A percentile compares a stretch with the other conserved stretches of the same genome.
Evolutionary conservation across 1,140 invertebrate species (phyloP).

Genomic region (Orius laevigatus): DNA sequence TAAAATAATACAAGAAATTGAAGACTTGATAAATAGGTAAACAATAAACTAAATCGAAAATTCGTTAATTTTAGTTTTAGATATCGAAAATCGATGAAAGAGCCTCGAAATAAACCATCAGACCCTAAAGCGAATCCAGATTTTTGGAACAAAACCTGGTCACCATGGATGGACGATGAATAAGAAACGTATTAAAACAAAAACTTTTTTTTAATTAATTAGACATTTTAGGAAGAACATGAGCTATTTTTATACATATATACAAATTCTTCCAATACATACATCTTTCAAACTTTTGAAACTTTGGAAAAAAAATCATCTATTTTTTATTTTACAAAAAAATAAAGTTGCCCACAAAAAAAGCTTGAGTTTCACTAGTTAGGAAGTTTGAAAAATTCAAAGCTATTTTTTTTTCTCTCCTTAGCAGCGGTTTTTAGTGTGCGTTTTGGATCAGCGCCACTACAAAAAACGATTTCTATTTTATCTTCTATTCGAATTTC

Average conservation of each 20-base stretch:
- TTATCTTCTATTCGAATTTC: too few species aligned
- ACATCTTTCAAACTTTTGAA: slow-evolving; percentile 2
- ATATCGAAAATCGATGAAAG: not conserved
- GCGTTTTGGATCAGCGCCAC: not conserved
- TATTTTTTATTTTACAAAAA: not conserved
- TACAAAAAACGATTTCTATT: not conserved
- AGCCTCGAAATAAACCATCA: too few species aligned
- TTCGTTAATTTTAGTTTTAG: not conserved
- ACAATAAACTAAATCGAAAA: not conserved
- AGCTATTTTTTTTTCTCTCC: slow-evolving; percentile 3
- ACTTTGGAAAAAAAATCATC: not conserved
- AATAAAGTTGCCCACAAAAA: not conserved
- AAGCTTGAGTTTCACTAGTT: not conserved
- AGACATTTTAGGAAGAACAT: slow-evolving; percentile 13
- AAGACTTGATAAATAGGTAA: too few species aligned
- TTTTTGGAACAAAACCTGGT: not conserved
- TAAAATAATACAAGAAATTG: too few species aligned
- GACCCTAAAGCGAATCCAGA: too few species aligned
- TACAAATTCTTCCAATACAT: slow-evolving; percentile 12
- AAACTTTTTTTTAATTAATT: slow-evolving; percentile 9
- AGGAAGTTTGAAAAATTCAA: slow-evolving; percentile 1
- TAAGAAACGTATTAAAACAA: not conserved
- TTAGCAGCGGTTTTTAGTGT: not conserved
- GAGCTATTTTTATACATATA: slow-evolving; percentile 11
- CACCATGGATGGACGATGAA: not conserved